Conservation (phyloP, 1,140 invertebrate genomes). For the Apolygus lucorum region DNA sequence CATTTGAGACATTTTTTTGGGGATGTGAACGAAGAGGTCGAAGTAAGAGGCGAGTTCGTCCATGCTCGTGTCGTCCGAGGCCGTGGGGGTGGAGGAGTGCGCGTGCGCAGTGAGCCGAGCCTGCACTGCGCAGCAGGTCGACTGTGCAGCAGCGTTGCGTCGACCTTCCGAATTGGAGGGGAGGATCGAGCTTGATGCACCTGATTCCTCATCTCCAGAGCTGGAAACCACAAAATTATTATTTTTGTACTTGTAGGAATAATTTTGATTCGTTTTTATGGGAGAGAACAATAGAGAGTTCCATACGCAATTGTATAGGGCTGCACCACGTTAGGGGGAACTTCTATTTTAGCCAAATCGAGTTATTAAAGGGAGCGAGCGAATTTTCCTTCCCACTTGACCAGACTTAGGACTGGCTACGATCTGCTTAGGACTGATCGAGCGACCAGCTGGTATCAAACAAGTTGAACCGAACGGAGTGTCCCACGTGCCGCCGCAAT, state of each 20-base stretch:
- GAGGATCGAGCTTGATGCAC: background rate
- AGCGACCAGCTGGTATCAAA: too few relatives aligned
- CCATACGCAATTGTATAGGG: background rate
- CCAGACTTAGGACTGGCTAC: too few relatives aligned
- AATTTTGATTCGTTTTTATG: background rate
- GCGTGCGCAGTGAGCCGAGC: background rate
- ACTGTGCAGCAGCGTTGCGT: background rate
- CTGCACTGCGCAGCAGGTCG: slow-evolving; percentile 14
- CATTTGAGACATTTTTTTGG: slow-evolving; percentile 92
- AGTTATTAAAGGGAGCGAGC: too few relatives aligned
- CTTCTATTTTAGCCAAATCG: too few relatives aligned
- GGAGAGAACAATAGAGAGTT: background rate
- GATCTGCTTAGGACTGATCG: too few relatives aligned
- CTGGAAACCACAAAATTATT: background rate
- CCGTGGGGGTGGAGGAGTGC: slow-evolving; percentile 32
- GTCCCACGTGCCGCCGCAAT: too few relatives aligned
- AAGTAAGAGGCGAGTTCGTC: slow-evolving; percentile 88
- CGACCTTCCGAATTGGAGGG: background rate
- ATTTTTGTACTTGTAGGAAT: background rate
- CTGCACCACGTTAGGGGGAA: too few relatives aligned
- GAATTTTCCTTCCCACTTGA: too few relatives aligned
- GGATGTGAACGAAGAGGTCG: slow-evolving; percentile 86
- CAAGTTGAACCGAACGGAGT: too few relatives aligned
- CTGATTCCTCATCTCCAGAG: slow-evolving; percentile 11
- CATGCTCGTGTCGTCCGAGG: slow-evolving; percentile 64